Evolutionary conservation across 2,113 vertebrate species (phyloP).

Genomic region (Brevimyrus niger): DNA sequence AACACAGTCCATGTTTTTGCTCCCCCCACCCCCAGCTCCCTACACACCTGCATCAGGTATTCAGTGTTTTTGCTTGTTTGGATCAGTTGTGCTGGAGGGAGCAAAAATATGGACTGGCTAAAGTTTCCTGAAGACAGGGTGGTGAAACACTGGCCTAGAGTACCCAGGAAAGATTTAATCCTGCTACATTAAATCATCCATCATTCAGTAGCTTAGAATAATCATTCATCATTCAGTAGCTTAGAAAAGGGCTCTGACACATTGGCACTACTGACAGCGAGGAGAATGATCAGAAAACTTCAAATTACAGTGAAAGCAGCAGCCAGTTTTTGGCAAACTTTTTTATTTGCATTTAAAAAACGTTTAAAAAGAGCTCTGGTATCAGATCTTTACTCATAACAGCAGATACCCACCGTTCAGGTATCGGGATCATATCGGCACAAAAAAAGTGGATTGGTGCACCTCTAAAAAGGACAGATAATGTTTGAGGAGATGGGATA

Average conservation of each 20-base stretch:
- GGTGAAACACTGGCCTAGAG: not conserved
- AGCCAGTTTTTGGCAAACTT: not conserved
- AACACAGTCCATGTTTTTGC: not conserved
- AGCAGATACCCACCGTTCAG: not conserved
- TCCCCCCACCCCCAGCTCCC: too few relatives aligned
- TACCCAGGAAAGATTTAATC: not conserved
- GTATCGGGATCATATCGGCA: not conserved
- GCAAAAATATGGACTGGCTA: not conserved
- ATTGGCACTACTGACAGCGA: not conserved
- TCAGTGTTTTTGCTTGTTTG: not conserved
- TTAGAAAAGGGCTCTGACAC: not conserved
- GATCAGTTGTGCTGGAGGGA: not conserved
- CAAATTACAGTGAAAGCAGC: not conserved
- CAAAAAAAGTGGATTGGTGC: not conserved
- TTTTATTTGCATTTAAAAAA: not conserved
- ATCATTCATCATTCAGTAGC: not conserved
- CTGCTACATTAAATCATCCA: not conserved
- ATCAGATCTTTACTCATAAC: not conserved
- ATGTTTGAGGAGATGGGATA: not conserved
- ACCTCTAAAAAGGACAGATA: not conserved
- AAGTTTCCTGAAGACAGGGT: not conserved
- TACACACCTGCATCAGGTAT: too few relatives aligned
- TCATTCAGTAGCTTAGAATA: too few relatives aligned
- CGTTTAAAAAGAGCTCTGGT: not conserved
- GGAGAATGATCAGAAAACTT: not conserved